These are phyloP conservation scores for Abscondita cerata DNA, from an alignment of 2,888 invertebrate genomes.

Conservation along the genomic window DNA sequence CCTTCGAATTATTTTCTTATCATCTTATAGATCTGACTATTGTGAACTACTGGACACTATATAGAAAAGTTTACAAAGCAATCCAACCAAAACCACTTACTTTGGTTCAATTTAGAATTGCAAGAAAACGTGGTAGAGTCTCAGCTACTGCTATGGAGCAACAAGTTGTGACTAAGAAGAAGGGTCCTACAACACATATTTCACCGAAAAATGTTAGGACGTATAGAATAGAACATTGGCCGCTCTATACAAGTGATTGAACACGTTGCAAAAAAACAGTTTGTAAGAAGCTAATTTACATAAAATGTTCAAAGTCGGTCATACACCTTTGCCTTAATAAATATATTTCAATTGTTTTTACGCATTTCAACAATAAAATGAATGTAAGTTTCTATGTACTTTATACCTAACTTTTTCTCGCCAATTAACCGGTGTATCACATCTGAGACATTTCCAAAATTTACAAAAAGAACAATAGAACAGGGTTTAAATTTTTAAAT, in stretches of 20 bases:
- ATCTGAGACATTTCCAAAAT: neutral
- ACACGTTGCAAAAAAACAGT: neutral
- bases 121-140: neutral
- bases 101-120: neutral
- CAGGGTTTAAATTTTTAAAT: neutral
- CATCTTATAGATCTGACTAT: neutral
- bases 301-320: neutral
- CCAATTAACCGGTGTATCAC: neutral
- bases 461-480: neutral
- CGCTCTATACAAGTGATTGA: neutral
- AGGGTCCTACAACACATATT: neutral
- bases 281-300: neutral
- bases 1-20: neutral
- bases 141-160: neutral
- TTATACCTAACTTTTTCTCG: neutral
- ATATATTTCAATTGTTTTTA: neutral
- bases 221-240: too few relatives aligned
- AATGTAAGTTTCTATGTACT: neutral
- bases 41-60: neutral
- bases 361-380: neutral
- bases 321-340: neutral
- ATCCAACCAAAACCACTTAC: neutral
- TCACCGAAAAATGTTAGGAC: neutral
- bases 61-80: neutral
- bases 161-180: neutral